Percentiles rank a stretch among this genome's conserved stretches.
Conservation (phyloP, 2,888 invertebrate species). For the Ichneumoninae sp. region DNA sequence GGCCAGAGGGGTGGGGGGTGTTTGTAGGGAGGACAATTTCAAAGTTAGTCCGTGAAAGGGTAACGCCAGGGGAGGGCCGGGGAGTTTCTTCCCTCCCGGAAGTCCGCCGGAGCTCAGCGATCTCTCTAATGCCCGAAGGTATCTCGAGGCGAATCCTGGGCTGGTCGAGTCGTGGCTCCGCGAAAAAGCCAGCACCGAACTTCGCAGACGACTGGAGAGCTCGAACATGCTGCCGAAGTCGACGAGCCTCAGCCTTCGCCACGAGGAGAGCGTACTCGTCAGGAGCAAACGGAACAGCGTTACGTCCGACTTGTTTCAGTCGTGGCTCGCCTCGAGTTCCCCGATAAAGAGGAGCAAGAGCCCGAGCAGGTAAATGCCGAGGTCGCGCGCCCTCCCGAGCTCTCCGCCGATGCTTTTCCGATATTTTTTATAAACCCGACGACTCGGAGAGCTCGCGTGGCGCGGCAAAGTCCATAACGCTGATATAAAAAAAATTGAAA, state of each 20-base stretch:
- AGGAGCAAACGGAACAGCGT: conserved; percentile 88
- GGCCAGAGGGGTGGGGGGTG: background rate
- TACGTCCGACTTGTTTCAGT: conserved; percentile 93
- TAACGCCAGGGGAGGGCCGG: background rate
- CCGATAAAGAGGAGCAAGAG: conserved; percentile 88
- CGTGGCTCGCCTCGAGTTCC: conserved; percentile 91
- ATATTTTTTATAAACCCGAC: background rate
- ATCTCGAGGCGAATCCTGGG: conserved; percentile 88
- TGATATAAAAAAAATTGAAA: background rate
- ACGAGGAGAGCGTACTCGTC: conserved; percentile 76
- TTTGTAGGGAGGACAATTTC: conserved; percentile 46
- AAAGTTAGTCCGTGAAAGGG: conserved; percentile 38
- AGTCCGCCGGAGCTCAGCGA: background rate
- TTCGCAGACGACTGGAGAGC: conserved; percentile 87
- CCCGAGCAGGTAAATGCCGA: conserved; percentile 79
- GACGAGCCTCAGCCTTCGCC: conserved; percentile 84
- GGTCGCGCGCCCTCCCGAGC: conserved; percentile 5
- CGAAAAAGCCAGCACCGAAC: conserved; percentile 90
- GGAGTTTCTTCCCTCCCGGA: conserved; percentile 8
- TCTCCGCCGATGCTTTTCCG: background rate
- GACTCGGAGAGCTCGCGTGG: too few relatives aligned
- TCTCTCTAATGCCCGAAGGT: conserved; percentile 72
- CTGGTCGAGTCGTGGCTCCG: conserved; percentile 91
- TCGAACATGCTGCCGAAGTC: conserved; percentile 71
- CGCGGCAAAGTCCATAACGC: too few relatives aligned